phyloP scores from a whole-genome alignment of 2,113 vertebrate species.

The Phalacrocorax carbo region DNA sequence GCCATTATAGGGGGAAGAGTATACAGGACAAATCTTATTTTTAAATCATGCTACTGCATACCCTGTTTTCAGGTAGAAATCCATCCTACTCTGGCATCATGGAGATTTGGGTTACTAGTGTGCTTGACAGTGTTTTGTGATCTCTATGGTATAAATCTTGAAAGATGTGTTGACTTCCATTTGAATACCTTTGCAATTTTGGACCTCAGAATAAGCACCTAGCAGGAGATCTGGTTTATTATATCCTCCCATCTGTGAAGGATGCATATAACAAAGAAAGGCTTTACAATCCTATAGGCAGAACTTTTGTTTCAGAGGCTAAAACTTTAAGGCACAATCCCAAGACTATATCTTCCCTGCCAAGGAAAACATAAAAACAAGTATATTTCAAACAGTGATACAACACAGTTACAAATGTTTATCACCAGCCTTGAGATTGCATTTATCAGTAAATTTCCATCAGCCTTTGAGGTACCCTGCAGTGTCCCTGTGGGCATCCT shows the following conservation, averaged over 20 bases:
- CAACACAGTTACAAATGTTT: not conserved
- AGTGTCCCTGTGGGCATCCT: not conserved
- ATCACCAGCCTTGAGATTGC: not conserved
- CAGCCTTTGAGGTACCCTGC: not conserved
- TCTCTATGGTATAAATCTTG: not conserved
- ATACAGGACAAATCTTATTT: not conserved
- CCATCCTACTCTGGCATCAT: not conserved
- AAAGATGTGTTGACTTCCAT: not conserved
- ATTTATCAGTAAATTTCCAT: not conserved
- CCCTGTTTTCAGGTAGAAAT: not conserved
- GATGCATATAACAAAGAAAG: not conserved
- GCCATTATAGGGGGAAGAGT: not conserved
- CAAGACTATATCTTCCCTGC: not conserved
- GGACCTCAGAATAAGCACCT: not conserved
- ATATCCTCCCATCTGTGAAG: not conserved
- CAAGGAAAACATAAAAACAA: conserved; percentile 5
- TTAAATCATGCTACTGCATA: not conserved
- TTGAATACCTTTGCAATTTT: not conserved
- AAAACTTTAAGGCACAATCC: not conserved
- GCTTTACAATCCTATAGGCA: not conserved
- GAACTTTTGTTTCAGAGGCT: not conserved
- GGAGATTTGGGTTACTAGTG: not conserved
- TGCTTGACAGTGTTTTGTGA: not conserved
- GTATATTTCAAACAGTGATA: not conserved
- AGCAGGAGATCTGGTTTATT: not conserved